Evolutionary conservation across 1,140 invertebrate species (phyloP).

Genomic region (Bombus superbus): DNA sequence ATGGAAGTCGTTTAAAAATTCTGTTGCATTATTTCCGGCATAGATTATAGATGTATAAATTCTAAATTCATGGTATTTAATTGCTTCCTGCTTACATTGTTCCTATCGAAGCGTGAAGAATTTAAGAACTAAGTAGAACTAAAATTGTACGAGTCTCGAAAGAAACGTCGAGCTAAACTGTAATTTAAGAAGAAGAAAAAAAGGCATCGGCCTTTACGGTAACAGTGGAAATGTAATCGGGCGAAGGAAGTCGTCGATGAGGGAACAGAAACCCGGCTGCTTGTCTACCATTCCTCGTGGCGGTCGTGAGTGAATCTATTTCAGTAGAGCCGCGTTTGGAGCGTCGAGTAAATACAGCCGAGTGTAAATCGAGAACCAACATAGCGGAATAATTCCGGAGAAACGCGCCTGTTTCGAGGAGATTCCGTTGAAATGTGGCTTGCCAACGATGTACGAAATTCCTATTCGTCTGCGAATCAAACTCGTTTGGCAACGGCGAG

Average conservation of each 20-base stretch:
- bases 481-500: neutral
- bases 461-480: neutral
- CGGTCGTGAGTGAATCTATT: constrained; percentile 31
- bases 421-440: neutral
- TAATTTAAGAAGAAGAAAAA: neutral
- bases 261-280: constrained; percentile 29
- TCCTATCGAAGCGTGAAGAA: neutral
- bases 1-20: neutral
- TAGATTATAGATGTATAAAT: neutral
- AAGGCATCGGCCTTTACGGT: too few relatives aligned
- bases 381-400: constrained; percentile 27
- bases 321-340: constrained; percentile 37
- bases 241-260: neutral
- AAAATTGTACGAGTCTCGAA: neutral
- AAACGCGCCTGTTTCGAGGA: constrained; percentile 1
- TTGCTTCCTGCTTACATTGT: neutral
- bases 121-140: neutral
- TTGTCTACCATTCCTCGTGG: neutral
- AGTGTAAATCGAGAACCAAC: constrained; percentile 18
- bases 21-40: neutral
- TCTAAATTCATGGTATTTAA: neutral
- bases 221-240: neutral
- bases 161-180: neutral
- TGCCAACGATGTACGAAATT: neutral
- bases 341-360: constrained; percentile 18